A percentile compares a stretch with the other conserved stretches of the same genome.
Conservation (phyloP, 1,140 invertebrate genomes). For the Zaprionus camerounensis region DNA sequence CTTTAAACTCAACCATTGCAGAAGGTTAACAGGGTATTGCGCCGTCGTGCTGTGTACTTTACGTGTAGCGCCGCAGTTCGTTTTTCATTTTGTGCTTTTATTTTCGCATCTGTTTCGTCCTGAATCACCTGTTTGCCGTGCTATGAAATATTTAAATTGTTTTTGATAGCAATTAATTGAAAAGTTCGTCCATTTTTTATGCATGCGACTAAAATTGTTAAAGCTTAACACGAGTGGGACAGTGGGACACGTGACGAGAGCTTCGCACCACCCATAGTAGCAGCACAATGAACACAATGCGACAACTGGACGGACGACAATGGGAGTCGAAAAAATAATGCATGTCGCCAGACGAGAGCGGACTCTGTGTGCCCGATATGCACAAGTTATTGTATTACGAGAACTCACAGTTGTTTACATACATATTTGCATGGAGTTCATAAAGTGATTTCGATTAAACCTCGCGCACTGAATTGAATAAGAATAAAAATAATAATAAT, state of each 20-base stretch:
- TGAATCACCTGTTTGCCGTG: conserved; percentile 37
- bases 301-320: conserved; percentile 6
- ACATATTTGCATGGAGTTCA: conserved; percentile 16
- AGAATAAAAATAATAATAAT: conserved; percentile 8
- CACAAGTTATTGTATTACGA: conserved; percentile 11
- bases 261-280: too few relatives aligned
- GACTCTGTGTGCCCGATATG: not conserved
- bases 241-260: not conserved
- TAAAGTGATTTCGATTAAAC: conserved; percentile 6
- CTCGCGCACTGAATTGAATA: not conserved
- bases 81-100: conserved; percentile 22
- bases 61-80: not conserved
- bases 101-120: conserved; percentile 56
- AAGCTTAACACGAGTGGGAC: conserved; percentile 9
- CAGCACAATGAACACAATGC: not conserved
- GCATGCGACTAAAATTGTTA: conserved; percentile 33
- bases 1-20: not conserved
- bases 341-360: not conserved
- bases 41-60: too few relatives aligned
- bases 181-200: conserved; percentile 38
- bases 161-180: conserved; percentile 58
- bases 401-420: conserved; percentile 22
- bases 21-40: conserved; percentile 3
- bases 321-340: conserved; percentile 1
- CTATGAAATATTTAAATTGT: conserved; percentile 54